phyloP scores from a whole-genome alignment of 2,888 invertebrate species.

The Lottia gigantea region DNA sequence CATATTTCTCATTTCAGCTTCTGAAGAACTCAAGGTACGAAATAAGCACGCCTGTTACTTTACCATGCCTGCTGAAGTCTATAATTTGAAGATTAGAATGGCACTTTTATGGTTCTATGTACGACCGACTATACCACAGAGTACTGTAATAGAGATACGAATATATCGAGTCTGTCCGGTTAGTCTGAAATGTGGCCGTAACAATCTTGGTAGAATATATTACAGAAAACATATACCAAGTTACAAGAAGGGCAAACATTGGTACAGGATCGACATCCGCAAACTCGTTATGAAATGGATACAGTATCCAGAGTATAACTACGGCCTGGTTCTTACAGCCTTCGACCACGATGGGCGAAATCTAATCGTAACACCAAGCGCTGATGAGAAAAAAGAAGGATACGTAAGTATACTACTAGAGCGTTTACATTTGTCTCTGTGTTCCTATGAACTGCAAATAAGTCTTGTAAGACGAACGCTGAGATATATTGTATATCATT shows the following conservation, averaged over 20 bases:
- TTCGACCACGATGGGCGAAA: slow-evolving; percentile 42
- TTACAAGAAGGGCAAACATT: slow-evolving; percentile 40
- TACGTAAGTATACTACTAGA: slow-evolving; percentile 45
- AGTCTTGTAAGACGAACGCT: too few species aligned
- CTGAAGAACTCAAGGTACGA: slow-evolving; percentile 31
- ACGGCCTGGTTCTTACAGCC: slow-evolving; percentile 48
- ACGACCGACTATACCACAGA: slow-evolving; percentile 26
- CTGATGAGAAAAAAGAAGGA: slow-evolving; percentile 33
- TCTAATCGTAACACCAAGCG: slow-evolving; percentile 44
- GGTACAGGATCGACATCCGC: slow-evolving; percentile 51
- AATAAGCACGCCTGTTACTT: slow-evolving; percentile 43
- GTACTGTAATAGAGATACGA: slow-evolving; percentile 37
- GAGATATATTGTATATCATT: not conserved
- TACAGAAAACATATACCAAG: slow-evolving; percentile 20
- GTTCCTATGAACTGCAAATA: too few species aligned
- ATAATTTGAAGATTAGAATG: slow-evolving; percentile 39
- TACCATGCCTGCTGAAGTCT: slow-evolving; percentile 40
- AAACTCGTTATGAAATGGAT: slow-evolving; percentile 46
- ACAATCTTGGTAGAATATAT: not conserved
- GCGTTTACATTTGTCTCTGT: not conserved
- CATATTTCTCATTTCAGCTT: slow-evolving; percentile 37
- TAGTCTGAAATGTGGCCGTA: slow-evolving; percentile 26
- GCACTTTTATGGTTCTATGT: slow-evolving; percentile 55
- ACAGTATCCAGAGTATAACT: slow-evolving; percentile 41
- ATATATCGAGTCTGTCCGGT: slow-evolving; percentile 35